Conservation (phyloP, 1,140 invertebrate genomes). For the Pentalonia nigronervosa region DNA sequence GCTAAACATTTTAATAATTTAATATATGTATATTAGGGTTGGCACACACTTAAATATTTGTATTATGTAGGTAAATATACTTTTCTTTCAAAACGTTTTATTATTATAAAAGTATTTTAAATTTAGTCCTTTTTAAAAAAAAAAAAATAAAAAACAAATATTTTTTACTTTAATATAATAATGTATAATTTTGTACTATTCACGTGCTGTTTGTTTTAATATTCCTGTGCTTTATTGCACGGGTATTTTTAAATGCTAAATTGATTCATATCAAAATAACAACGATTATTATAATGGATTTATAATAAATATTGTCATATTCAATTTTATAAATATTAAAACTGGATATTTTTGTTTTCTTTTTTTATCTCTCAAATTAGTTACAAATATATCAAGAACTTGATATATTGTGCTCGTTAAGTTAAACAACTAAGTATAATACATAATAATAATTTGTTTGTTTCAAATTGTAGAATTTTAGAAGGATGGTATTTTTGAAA, state of each 20-base stretch:
- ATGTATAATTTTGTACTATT: neutral
- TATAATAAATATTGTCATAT: neutral
- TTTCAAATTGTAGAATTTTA: neutral
- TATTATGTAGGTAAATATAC: neutral
- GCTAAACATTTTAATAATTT: too few relatives aligned
- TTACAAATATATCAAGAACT: neutral
- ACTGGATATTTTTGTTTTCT: neutral
- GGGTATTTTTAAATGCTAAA: neutral
- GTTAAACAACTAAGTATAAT: neutral
- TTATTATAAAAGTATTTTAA: neutral
- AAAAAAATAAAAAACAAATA: too few relatives aligned
- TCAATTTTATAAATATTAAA: neutral
- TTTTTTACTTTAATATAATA: neutral
- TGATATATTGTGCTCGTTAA: too few relatives aligned
- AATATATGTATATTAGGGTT: too few relatives aligned
- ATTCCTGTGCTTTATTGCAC: neutral
- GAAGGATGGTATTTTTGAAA: neutral
- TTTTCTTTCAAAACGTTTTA: neutral
- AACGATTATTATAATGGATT: neutral
- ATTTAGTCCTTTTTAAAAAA: neutral
- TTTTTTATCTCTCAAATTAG: neutral
- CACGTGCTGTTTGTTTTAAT: neutral
- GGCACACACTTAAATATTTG: neutral
- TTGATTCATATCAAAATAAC: neutral
- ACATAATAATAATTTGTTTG: neutral